Evolutionary conservation across 2,113 vertebrate species (phyloP).

Genomic region (Gobius niger): DNA sequence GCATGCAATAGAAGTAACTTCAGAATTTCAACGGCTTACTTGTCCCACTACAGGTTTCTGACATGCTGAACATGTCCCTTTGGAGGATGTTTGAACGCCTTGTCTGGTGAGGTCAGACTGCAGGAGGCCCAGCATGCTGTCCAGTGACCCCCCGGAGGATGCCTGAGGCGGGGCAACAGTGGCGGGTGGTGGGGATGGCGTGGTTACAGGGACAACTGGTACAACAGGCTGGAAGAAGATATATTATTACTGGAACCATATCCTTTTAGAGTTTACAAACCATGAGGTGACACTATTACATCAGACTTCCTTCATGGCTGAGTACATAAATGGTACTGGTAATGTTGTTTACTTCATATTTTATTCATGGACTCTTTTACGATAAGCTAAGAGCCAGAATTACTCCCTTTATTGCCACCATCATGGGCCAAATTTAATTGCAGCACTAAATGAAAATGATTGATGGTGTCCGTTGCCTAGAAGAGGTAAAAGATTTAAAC

Average conservation of each 20-base stretch:
- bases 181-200: slow-evolving; percentile 53
- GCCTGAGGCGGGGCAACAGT: slow-evolving; percentile 55
- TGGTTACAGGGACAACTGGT: slow-evolving; percentile 60
- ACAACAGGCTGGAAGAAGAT: slow-evolving; percentile 51
- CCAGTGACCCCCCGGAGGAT: slow-evolving; percentile 77
- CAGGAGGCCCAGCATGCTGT: slow-evolving; percentile 91
- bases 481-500: slow-evolving; percentile 16
- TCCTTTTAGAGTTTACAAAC: neutral
- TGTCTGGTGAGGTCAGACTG: slow-evolving; percentile 88
- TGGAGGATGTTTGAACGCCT: slow-evolving; percentile 86
- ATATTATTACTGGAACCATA: neutral
- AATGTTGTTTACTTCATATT: neutral
- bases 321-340: too few species aligned
- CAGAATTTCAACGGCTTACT: slow-evolving; percentile 59
- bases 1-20: neutral
- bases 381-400: slow-evolving; percentile 18
- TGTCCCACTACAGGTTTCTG: slow-evolving; percentile 89
- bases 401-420: slow-evolving; percentile 10
- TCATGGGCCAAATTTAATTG: slow-evolving; percentile 5
- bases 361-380: neutral
- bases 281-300: too few species aligned
- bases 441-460: slow-evolving; percentile 11
- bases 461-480: slow-evolving; percentile 12
- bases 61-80: slow-evolving; percentile 88
- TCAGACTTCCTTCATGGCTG: too few species aligned